phyloP scores from a whole-genome alignment of 1,140 invertebrate species.

The Sweltsa coloradensis region DNA sequence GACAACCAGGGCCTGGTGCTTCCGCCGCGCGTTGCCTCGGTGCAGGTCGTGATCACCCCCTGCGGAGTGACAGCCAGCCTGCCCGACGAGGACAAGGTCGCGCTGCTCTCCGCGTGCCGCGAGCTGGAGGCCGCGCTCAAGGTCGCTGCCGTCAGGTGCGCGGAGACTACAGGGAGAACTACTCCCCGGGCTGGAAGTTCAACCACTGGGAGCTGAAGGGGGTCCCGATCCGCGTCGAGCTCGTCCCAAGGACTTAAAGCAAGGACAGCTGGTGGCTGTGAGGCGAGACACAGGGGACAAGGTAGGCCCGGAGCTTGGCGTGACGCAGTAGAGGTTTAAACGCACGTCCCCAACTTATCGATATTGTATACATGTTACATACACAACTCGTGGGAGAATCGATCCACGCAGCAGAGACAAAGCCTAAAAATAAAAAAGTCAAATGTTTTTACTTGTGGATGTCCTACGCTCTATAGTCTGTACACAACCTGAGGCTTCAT shows the following conservation, averaged over 20 bases:
- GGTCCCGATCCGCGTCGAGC: slow-evolving; percentile 88
- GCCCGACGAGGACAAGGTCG: slow-evolving; percentile 52
- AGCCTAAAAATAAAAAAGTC: too few relatives aligned
- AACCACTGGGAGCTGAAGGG: slow-evolving; percentile 99
- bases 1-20: slow-evolving; percentile 94
- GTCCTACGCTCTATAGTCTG: too few relatives aligned
- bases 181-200: slow-evolving; percentile 99
- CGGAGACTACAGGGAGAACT: slow-evolving; percentile 86
- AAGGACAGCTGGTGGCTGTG: slow-evolving; percentile 79
- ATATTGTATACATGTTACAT: too few relatives aligned
- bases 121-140: slow-evolving; percentile 47
- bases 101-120: slow-evolving; percentile 59
- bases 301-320: too few relatives aligned
- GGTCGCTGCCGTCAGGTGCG: slow-evolving; percentile 49
- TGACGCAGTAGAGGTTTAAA: too few relatives aligned
- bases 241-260: slow-evolving; percentile 91
- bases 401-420: too few relatives aligned
- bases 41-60: slow-evolving; percentile 84
- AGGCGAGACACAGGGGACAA: slow-evolving; percentile 80
- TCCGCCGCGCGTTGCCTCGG: slow-evolving; percentile 78
- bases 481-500: too few relatives aligned
- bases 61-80: slow-evolving; percentile 87
- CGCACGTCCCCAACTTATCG: too few relatives aligned
- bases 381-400: too few relatives aligned
- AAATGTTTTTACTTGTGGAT: too few relatives aligned